These are phyloP conservation scores for Lepeophtheirus nordmannii DNA, from an alignment of 2,888 invertebrate genomes.

Conservation along the genomic window DNA sequence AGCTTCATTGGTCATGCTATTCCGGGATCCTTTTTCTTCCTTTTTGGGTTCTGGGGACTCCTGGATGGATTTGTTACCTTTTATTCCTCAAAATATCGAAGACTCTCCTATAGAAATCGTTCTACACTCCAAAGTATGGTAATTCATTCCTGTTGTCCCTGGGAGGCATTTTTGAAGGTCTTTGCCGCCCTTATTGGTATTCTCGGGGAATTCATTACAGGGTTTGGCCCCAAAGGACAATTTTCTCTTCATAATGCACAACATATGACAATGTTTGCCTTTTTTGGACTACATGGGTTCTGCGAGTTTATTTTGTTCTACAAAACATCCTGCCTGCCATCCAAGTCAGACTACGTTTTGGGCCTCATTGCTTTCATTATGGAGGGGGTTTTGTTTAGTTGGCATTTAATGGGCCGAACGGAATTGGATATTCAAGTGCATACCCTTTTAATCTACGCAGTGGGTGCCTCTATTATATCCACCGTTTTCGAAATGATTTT, in stretches of 20 bases:
- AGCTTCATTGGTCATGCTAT: constrained; percentile 7
- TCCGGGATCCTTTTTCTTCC: constrained; percentile 15
- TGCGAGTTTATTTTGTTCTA: constrained; percentile 32
- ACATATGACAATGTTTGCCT: constrained; percentile 36
- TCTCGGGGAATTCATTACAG: constrained; percentile 31
- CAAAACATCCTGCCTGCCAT: constrained; percentile 31
- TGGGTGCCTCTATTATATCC: background rate
- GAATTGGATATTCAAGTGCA: constrained; percentile 31
- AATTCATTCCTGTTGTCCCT: background rate
- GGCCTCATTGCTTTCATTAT: constrained; percentile 35
- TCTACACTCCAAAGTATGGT: background rate
- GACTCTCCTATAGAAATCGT: background rate
- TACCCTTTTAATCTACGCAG: background rate
- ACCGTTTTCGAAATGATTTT: background rate
- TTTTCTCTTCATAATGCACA: constrained; percentile 34
- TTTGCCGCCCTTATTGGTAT: background rate
- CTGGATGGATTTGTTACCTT: background rate
- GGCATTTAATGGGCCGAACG: constrained; percentile 38
- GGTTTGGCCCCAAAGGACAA: constrained; percentile 28
- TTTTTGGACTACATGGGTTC: constrained; percentile 33
- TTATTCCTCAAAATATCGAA: background rate
- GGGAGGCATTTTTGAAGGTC: background rate
- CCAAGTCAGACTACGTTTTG: constrained; percentile 35
- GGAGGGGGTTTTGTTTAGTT: constrained; percentile 38
- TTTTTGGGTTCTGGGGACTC: constrained; percentile 10